Evolutionary conservation across 1,140 invertebrate species (phyloP), one percentile per base, ranked within the genome.

Genomic region (Nebria ingens): DNA sequence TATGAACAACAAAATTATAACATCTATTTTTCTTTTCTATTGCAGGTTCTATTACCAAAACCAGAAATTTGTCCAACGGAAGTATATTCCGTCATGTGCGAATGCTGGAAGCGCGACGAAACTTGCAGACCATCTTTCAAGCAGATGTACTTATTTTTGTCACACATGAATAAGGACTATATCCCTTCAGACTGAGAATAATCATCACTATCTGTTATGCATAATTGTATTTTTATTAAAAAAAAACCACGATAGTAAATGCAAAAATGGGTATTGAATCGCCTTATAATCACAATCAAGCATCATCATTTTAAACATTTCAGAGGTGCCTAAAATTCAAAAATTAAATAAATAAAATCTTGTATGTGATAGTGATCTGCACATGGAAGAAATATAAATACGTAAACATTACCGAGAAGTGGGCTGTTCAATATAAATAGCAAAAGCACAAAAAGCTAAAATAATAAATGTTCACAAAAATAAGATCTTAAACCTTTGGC

Each of bases 11-110:
- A 38, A 19, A 50, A 40, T n/a, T 40, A 42, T 11, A 21, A 29
- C 19, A 12, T 23, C 38, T 2, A 55, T 57, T 51, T 51, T 22
- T n/a, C n/a, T n/a, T n/a, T n/a, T n/a, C n/a, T 66, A 58, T 72
- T 73, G 45, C 67, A 83, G 79, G 74, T 80, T 55, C 71, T 78
- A 58, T 72, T 86, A 59, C 80, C 83, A 53, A 82, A 82, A 63
- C 86, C 86, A 38, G 74, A 78, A 52, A 75, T 84, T 60, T 89
- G 87, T 69, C 81, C 85, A n/a, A 74, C 82, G 49, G 84, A 87
- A 56, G 77, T 89, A 45, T 90, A 87, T 68, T 82, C 85, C 64
- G 68, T 91, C 58, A 86, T 91, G 82, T 75, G 79, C 56, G 82
- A 85, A 55, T 91, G 88, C 69, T 91, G 89, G 89, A 82, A 73